These are phyloP conservation scores for Adela reaumurella DNA, from an alignment of 2,888 invertebrate species.

Conservation along the genomic window DNA sequence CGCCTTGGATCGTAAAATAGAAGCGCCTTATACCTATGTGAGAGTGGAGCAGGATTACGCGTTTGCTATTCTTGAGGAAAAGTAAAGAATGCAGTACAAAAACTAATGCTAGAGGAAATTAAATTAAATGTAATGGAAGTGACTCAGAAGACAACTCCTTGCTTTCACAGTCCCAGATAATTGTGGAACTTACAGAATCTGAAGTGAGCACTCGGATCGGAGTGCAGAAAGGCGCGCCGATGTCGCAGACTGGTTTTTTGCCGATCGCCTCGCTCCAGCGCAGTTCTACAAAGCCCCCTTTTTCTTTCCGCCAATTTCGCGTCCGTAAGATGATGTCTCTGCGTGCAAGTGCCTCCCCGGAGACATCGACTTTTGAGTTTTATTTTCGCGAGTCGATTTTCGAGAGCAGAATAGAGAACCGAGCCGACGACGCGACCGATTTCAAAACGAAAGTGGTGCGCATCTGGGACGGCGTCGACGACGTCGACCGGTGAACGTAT, in stretches of 20 bases:
- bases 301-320: background rate
- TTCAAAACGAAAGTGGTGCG: slow-evolving; percentile 56
- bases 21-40: too few relatives aligned
- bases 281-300: background rate
- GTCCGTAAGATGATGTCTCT: too few relatives aligned
- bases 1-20: too few relatives aligned
- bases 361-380: background rate
- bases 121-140: too few relatives aligned
- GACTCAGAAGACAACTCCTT: too few relatives aligned
- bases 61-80: too few relatives aligned
- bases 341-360: background rate
- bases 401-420: background rate
- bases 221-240: background rate
- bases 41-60: too few relatives aligned
- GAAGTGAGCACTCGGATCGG: too few relatives aligned
- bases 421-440: slow-evolving; percentile 25
- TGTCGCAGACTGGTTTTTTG: background rate
- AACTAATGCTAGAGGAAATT: too few relatives aligned
- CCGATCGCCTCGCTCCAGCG: background rate
- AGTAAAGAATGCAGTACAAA: too few relatives aligned
- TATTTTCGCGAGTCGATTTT: background rate
- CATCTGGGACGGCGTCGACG: slow-evolving; percentile 51
- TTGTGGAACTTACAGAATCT: too few relatives aligned
- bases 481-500: slow-evolving; percentile 45
- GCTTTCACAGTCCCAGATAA: too few relatives aligned